Evolutionary conservation across 2,797 vertebrate species (phyloP), one percentile per base, ranked within the genome.

Genomic region (Fundulus diaphanus): DNA sequence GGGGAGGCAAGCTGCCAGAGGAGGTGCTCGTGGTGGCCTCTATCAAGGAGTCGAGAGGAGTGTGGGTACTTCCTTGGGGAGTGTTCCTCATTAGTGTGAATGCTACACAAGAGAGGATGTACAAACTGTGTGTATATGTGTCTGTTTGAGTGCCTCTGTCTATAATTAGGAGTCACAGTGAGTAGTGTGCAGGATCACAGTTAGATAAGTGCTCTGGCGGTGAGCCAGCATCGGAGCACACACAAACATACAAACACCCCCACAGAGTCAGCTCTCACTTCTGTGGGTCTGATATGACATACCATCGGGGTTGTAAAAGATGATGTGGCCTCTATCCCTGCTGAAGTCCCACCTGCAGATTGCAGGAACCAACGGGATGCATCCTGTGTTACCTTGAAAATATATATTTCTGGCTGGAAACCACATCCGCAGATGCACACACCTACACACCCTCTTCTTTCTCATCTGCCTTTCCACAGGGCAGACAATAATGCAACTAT

Each of bases 141-240:
- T 72, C 85, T 88, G 90, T 93, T 87, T 87, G 90, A 92, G 90
- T 87, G 85, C 81, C 85, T 90, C 83, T 61, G 86, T 88, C 91
- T 88, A 82, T 95, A 94, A 95, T 94, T 94, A 94, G 93, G 90
- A 95, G 91, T 85, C 90, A 87, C 90, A 92, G 90, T 79, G 68
- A 88, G 88, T 79, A 86, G 81, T 70, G 48, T 86, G 80, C 82
- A 85, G 86, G 90, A 94, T 94, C 90, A 91, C 87, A 94, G 92
- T 93, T 89, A 93, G 94, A 92, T 94, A 94, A 94, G 91, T 92
- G 88, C 80, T 90, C 87, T 94, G 95, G 94, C 90, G 84, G 77
- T 68, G 59, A 76, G 89, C 93, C 94, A 95, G 72, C 67, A 42
- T 5, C 66, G 44, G 73, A 82, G 70, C 42, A 80, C 37, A 70